Percentiles rank a stretch among this genome's conserved stretches.
These are phyloP conservation scores for Palythoa grandiflora DNA, from an alignment of 92 coral and sea anemone genomes.

Conservation along the genomic window DNA sequence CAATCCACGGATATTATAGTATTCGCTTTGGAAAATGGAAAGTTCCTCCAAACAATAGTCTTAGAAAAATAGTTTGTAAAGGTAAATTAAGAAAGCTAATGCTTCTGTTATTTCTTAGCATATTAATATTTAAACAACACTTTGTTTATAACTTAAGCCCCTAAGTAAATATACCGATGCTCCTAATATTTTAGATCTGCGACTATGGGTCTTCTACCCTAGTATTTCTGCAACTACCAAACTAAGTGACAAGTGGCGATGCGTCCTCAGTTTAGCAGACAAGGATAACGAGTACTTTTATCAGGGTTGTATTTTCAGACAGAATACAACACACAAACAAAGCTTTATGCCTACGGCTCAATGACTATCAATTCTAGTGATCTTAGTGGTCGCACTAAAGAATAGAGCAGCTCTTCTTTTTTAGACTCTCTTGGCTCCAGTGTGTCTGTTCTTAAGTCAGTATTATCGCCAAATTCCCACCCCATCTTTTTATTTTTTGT, in stretches of 20 bases:
- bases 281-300: constrained; percentile 20
- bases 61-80: neutral
- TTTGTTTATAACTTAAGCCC: constrained; percentile 12
- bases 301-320: neutral
- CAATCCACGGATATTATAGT: neutral
- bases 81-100: neutral
- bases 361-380: constrained; percentile 20
- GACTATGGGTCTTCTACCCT: constrained; percentile 9
- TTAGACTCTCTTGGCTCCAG: constrained; percentile 32
- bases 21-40: neutral
- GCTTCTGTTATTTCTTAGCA: neutral
- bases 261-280: neutral
- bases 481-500: neutral
- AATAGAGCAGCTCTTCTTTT: constrained; percentile 7
- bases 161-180: neutral
- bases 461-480: neutral
- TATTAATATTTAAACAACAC: constrained; percentile 16
- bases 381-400: constrained; percentile 33
- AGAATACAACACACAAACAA: constrained; percentile 26
- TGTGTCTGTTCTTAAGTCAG: constrained; percentile 21
- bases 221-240: neutral
- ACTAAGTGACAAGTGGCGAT: neutral
- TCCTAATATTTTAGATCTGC: neutral
- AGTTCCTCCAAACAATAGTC: neutral
- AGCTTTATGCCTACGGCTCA: constrained; percentile 36